These are phyloP conservation scores for Pogonomyrmex barbatus DNA, from an alignment of 1,140 invertebrate genomes.

Conservation along the genomic window DNA sequence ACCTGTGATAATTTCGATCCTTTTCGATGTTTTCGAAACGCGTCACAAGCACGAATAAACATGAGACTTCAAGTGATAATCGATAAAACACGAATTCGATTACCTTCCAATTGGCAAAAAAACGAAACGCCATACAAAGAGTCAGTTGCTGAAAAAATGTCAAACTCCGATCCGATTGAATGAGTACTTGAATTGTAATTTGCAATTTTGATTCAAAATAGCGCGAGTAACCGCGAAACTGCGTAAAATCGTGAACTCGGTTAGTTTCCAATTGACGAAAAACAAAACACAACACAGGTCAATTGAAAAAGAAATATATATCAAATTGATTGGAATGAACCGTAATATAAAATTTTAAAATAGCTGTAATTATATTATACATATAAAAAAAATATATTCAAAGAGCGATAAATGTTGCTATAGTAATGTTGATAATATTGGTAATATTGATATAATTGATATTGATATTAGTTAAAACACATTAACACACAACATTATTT, in stretches of 20 bases:
- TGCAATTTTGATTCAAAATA: conserved; percentile 44
- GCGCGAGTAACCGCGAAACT: conserved; percentile 15
- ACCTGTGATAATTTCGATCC: conserved; percentile 9
- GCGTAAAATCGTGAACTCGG: conserved; percentile 14
- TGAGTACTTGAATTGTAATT: conserved; percentile 40
- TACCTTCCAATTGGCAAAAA: conserved; percentile 20
- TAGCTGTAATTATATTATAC: background rate
- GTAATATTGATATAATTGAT: background rate
- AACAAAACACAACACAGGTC: conserved; percentile 12
- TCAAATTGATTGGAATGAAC: background rate
- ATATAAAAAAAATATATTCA: background rate
- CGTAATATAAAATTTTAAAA: background rate
- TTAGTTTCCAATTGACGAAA: background rate
- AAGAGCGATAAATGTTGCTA: background rate
- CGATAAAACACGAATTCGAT: conserved; percentile 39
- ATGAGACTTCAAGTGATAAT: conserved; percentile 13
- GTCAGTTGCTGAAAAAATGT: conserved; percentile 33
- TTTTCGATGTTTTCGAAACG: conserved; percentile 1
- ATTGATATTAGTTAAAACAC: background rate
- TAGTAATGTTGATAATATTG: background rate
- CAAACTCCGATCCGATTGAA: conserved; percentile 16
- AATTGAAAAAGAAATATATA: conserved; percentile 12
- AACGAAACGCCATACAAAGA: conserved; percentile 13
- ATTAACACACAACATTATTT: background rate
- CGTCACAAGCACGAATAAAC: conserved; percentile 11